Conservation (phyloP, 37 sponge, comb jelly and placozoan genomes). For the Crambe crambe region DNA sequence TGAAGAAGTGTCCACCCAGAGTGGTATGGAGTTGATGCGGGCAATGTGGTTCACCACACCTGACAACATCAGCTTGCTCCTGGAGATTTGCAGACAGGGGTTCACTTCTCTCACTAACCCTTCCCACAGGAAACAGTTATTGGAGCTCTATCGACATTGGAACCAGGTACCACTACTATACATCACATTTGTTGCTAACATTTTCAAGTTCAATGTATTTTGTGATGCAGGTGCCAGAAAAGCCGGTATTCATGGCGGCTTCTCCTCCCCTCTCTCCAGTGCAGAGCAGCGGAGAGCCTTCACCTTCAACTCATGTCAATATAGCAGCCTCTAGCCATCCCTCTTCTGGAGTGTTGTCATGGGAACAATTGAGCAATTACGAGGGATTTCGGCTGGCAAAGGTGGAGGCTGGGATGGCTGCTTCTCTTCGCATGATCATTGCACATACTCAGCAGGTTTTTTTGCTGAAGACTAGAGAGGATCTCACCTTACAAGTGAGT, state of each 20-base stretch:
- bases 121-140: constrained; percentile 27
- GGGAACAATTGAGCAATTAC: constrained; percentile 58
- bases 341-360: constrained; percentile 32
- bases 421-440: constrained; percentile 74
- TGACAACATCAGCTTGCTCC: constrained; percentile 81
- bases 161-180: constrained; percentile 42
- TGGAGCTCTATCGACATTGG: constrained; percentile 74
- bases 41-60: constrained; percentile 64
- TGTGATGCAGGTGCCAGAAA: constrained; percentile 12
- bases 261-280: constrained; percentile 22
- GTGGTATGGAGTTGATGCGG: constrained; percentile 53
- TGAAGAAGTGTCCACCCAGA: background rate
- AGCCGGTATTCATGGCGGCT: constrained; percentile 70
- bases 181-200: no score
- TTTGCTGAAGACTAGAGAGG: constrained; percentile 4
- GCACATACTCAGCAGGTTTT: constrained; percentile 72
- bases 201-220: background rate
- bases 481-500: constrained; percentile 20
- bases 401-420: constrained; percentile 81
- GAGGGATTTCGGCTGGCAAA: constrained; percentile 16
- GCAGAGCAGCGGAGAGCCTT: constrained; percentile 7
- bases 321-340: background rate
- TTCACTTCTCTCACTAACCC: constrained; percentile 29
- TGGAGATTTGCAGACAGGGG: constrained; percentile 73
- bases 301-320: background rate